Conservation (phyloP, 2,113 vertebrate genomes). For the Stomatorhinus ivindoensis region DNA sequence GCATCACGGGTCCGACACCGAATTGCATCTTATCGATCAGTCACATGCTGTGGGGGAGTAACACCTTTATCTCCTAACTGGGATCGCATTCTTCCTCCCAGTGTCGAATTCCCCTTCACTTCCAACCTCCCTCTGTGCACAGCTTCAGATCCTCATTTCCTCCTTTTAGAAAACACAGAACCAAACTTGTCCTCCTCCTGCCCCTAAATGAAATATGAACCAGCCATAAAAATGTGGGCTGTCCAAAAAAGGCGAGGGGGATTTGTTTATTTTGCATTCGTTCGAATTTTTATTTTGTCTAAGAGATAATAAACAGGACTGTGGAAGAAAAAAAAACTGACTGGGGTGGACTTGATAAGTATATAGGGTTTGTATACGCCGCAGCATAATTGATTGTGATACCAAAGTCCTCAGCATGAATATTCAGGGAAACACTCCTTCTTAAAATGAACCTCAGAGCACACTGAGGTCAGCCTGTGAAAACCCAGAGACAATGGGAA, state of each 20-base stretch:
- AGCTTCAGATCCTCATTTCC: constrained; percentile 14
- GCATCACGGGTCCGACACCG: background rate
- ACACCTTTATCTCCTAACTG: background rate
- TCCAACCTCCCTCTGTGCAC: background rate
- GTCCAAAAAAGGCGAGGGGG: constrained; percentile 43
- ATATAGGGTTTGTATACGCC: constrained; percentile 34
- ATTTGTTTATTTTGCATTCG: constrained; percentile 43
- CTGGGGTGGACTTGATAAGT: constrained; percentile 30
- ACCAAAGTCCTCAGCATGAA: constrained; percentile 15
- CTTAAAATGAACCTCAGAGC: constrained; percentile 17
- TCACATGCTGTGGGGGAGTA: background rate
- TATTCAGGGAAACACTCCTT: constrained; percentile 20
- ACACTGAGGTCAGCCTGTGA: constrained; percentile 16
- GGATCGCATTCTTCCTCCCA: background rate
- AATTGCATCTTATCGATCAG: background rate
- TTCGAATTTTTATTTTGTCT: constrained; percentile 48
- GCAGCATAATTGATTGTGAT: constrained; percentile 35
- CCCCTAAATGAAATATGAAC: constrained; percentile 37
- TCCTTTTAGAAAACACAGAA: constrained; percentile 31
- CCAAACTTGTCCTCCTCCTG: constrained; percentile 30
- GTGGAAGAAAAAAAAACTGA: constrained; percentile 13
- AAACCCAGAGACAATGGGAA: constrained; percentile 19
- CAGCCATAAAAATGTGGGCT: constrained; percentile 45
- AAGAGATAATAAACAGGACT: constrained; percentile 32
- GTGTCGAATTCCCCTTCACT: background rate